These are phyloP conservation scores for Cyanoderma ruficeps DNA, from an alignment of 2,113 vertebrate genomes.

Conservation along the genomic window DNA sequence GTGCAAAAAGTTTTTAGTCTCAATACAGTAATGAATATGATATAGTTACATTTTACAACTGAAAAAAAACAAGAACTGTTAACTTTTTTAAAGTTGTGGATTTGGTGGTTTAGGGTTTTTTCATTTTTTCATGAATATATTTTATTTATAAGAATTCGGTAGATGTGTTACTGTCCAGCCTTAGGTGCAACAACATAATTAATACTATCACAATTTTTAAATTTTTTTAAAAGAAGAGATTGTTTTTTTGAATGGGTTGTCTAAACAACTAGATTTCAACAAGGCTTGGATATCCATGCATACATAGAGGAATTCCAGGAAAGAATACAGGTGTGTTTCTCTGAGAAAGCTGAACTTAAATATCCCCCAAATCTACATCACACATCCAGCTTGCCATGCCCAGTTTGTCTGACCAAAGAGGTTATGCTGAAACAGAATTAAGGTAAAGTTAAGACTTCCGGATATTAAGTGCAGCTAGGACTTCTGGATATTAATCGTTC, in stretches of 20 bases:
- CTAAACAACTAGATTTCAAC: neutral
- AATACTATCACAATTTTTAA: neutral
- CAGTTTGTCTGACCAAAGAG: neutral
- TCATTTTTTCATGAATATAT: neutral
- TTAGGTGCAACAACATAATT: neutral
- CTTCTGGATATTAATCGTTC: neutral
- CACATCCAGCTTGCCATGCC: neutral
- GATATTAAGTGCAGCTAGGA: neutral
- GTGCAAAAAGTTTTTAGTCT: neutral
- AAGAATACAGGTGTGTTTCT: neutral
- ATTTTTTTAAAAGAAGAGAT: neutral
- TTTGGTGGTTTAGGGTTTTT: neutral
- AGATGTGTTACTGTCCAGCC: neutral
- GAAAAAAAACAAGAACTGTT: neutral
- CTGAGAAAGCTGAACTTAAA: neutral
- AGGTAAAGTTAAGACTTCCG: neutral
- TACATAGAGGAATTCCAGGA: neutral
- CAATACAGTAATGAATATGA: neutral
- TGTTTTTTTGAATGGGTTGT: neutral
- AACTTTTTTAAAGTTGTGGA: neutral
- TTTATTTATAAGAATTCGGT: neutral
- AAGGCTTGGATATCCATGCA: neutral
- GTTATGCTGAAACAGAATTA: neutral
- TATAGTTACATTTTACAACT: neutral
- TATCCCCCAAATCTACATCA: neutral